Base-by-base conservation (phyloP, 2,888 invertebrate species). In the Sceliomorpha sp. region DNA sequence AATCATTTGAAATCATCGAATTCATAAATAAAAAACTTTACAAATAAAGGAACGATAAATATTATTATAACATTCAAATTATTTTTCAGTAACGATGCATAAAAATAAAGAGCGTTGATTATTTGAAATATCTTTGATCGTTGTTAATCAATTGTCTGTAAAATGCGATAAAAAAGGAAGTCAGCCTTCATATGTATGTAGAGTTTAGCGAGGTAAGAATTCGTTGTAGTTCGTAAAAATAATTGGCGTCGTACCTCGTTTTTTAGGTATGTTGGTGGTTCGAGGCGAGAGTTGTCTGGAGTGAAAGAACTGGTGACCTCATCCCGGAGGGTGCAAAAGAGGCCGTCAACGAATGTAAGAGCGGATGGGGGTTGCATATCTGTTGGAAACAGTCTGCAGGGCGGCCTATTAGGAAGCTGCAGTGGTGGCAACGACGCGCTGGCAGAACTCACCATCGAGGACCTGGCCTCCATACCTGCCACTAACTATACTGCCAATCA, bases 391-490 rank as follows among this genome's bases (percentile, higher is more conserved):
- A 77, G 78, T 53, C 63, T 67, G 47, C 72, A 70, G 34, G 69
- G 64, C 55, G 72, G 70, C 47, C 36, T 69, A 59, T 72, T 85
- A 83, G 83, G 82, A 45, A 81, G 83, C 36, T 86, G 85, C 75
- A 86, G 85, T 70, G 86, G 84, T 48, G 84, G 85, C 47, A 85
- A 72, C 79, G 85, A 85, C 86, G 86, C 86, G 70, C 84, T 87
- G 83, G 84, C 87, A 27, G 85, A 85, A 72, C 76, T 86, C 69
- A 85, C 85, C 47, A 83, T 85, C 78, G 86, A 86, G 85, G 86
- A 86, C 80, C 85, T 85, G 87, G 86, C 86, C 75, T 85, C 86
- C 70, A 83, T 85, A 76, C 85, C 86, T 72, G 83, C 82, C 70
- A 83, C 84, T 76, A 86, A 84, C 78, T 85, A 85, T 72, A 75